A percentile compares a stretch with the other conserved stretches of the same genome.
phyloP scores from a whole-genome alignment of 2,888 invertebrate genomes.

The Ichneumon xanthorius region DNA sequence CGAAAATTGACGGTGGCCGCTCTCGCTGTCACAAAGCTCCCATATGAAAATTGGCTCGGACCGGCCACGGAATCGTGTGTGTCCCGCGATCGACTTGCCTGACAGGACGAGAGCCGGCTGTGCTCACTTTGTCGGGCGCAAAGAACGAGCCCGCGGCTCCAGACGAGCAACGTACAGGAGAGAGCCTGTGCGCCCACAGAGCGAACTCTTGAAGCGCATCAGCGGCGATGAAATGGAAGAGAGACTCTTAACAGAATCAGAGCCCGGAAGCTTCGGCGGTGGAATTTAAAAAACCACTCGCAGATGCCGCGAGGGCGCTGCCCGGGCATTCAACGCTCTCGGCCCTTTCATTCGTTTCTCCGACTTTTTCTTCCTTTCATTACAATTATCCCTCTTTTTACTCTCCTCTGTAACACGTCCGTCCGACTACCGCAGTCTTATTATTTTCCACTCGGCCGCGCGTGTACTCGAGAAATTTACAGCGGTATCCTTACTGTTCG shows the following conservation, averaged over 20 bases:
- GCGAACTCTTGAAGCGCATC: slow-evolving; percentile 33
- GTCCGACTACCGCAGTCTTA: background rate
- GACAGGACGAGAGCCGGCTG: slow-evolving; percentile 29
- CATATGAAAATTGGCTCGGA: slow-evolving; percentile 54
- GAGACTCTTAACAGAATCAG: slow-evolving; percentile 37
- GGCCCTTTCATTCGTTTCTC: slow-evolving; percentile 67
- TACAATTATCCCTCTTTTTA: slow-evolving; percentile 53
- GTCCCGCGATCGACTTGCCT: slow-evolving; percentile 43
- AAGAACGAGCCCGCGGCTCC: slow-evolving; percentile 1
- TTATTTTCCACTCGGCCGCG: slow-evolving; percentile 28
- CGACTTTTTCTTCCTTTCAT: slow-evolving; percentile 50
- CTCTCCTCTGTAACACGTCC: slow-evolving; percentile 4
- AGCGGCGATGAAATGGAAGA: slow-evolving; percentile 58
- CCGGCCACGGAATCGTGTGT: slow-evolving; percentile 6
- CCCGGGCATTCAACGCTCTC: slow-evolving; percentile 61
- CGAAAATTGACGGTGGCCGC: slow-evolving; percentile 3
- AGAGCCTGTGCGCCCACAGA: background rate
- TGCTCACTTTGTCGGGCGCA: slow-evolving; percentile 16
- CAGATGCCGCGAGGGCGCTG: slow-evolving; percentile 27
- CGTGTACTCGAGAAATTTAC: background rate
- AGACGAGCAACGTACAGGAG: background rate
- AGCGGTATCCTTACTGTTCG: background rate
- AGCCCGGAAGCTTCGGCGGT: slow-evolving; percentile 17
- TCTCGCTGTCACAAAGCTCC: slow-evolving; percentile 53
- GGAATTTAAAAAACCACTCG: slow-evolving; percentile 48